Base-by-base conservation (phyloP, 2,888 invertebrate species). In the Scaptomyza polygonia region DNA sequence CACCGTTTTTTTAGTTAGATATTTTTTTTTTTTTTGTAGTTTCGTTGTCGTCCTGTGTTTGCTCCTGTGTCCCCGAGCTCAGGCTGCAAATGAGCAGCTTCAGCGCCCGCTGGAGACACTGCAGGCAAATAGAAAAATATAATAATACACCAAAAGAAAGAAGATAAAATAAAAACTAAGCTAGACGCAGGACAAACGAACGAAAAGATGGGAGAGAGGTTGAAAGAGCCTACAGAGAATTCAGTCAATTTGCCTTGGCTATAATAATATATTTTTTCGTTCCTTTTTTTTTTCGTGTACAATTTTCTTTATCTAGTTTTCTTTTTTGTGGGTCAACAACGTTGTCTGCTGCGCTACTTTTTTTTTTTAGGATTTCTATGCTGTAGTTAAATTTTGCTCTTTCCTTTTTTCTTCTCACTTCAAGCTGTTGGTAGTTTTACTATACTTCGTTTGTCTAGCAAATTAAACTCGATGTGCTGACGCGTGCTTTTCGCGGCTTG, bases 61-160 rank as follows among this genome's bases (percentile, higher is more conserved):
- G 18, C 52, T 30, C 48, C 34, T 11, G 27, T n/a, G 40, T 79
- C 76, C 66, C 64, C 52, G 53, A 65, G 77, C 65, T 71, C 74
- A 49, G 79, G 66, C 88, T 87, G 88, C 76, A 82, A 82, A 82
- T 87, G 88, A 81, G 81, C 88, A 83, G 79, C 67, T 44, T 43
- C 49, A 65, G 18, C 45, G 57, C 56, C 66, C 80, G 55, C 83
- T 58, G 59, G 72, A 85, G 76, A 82, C 83, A 54, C 7, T 36
- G 56, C 62, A 53, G 73, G 73, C 68, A 84, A 81, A 81, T 87
- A 79, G 73, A 79, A 88, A 85, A 85, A 79, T 72, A 79, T 72
- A 72, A 72, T 66, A 67, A 79, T 63, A 51, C 16, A n/a, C n/a
- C n/a, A 11, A 36, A 25, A 14, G 3, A 5, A 9, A 3, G 7